phyloP scores from a whole-genome alignment of 1,140 invertebrate genomes.

The Dreissena rostriformis region DNA sequence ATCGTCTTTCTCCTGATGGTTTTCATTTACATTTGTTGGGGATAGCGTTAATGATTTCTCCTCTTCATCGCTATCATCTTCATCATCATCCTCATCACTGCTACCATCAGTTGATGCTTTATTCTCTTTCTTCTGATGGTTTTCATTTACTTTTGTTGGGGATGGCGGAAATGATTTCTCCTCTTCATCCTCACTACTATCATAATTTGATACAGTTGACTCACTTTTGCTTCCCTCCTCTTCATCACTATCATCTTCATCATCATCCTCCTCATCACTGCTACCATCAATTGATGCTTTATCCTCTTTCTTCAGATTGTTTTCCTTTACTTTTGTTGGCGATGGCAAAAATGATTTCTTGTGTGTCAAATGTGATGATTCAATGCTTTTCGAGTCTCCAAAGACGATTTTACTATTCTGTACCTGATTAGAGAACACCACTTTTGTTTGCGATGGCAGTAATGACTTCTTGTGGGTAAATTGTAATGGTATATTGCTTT shows the following conservation, averaged over 20 bases:
- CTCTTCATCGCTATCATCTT: not conserved
- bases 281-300: not conserved
- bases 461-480: too few relatives aligned
- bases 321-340: slow-evolving; percentile 11
- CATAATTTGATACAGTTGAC: not conserved
- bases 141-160: too few relatives aligned
- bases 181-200: not conserved
- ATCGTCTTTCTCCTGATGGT: not conserved
- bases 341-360: too few relatives aligned
- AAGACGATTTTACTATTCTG: too few relatives aligned
- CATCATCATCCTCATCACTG: not conserved
- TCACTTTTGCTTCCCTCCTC: slow-evolving; percentile 6
- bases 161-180: too few relatives aligned
- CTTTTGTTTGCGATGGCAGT: not conserved
- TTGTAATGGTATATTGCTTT: too few relatives aligned
- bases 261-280: slow-evolving; percentile 30
- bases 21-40: not conserved
- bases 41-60: not conserved
- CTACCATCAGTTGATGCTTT: too few relatives aligned
- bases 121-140: too few relatives aligned
- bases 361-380: too few relatives aligned
- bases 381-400: too few relatives aligned
- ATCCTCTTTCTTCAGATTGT: slow-evolving; percentile 6
- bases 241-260: slow-evolving; percentile 19
- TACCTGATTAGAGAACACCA: not conserved